Percentiles rank a stretch among this genome's conserved stretches.
phyloP scores from a whole-genome alignment of 1,140 invertebrate genomes.

The Trypoxylus dichotomus region DNA sequence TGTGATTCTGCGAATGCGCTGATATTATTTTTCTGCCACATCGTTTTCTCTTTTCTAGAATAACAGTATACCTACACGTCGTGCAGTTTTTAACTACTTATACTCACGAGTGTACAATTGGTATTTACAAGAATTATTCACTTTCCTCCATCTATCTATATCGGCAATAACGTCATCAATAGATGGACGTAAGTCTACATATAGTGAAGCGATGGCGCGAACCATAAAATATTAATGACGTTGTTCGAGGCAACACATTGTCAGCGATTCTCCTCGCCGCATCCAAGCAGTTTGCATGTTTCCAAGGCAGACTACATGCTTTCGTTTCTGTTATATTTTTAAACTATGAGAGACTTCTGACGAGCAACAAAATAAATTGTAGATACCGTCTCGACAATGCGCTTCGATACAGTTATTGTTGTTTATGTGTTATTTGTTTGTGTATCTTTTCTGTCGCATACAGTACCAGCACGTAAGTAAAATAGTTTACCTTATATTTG shows the following conservation, averaged over 20 bases:
- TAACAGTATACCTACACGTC: not conserved
- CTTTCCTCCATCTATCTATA: not conserved
- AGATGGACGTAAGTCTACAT: not conserved
- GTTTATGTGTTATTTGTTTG: not conserved
- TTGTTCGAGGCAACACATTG: not conserved
- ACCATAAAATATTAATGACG: constrained; percentile 13
- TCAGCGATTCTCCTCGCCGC: constrained; percentile 13
- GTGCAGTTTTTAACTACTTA: not conserved
- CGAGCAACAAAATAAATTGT: not conserved
- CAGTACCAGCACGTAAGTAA: constrained; percentile 3
- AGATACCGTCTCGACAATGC: not conserved
- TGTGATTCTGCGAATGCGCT: too few relatives aligned
- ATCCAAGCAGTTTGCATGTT: not conserved
- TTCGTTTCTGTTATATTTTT: not conserved
- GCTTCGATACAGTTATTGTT: not conserved
- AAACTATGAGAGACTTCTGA: not conserved
- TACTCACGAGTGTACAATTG: not conserved
- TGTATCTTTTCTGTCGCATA: not conserved
- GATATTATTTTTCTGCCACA: too few relatives aligned
- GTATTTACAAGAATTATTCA: not conserved
- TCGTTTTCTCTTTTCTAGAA: too few relatives aligned
- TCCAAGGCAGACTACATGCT: constrained; percentile 14
- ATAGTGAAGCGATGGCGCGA: not conserved
- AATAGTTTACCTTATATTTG: not conserved
- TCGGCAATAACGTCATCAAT: not conserved